Percentiles rank a stretch among this genome's conserved stretches.
Conservation (phyloP, 2,888 invertebrate genomes). For the Chrysina gloriosa region DNA sequence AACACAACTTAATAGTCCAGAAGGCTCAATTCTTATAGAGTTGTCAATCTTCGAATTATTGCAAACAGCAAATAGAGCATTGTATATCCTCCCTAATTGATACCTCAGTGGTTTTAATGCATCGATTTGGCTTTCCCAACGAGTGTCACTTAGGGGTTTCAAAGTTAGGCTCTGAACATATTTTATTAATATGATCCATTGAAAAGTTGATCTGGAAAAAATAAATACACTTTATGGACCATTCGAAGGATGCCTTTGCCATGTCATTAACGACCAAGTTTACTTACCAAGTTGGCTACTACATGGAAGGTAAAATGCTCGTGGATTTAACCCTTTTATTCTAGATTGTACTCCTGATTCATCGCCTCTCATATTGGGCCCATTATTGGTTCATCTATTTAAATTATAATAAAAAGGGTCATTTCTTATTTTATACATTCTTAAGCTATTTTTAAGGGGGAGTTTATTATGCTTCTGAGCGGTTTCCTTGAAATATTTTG, state of each 20-base stretch:
- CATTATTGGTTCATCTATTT: conserved; percentile 51
- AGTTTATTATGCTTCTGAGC: too few species aligned
- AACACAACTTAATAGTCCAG: conserved; percentile 42
- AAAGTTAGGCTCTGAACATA: conserved; percentile 46
- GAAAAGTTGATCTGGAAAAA: conserved; percentile 44
- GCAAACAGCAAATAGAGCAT: neutral
- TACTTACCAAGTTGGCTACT: conserved; percentile 47
- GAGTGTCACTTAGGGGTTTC: conserved; percentile 41
- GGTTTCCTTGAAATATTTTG: too few species aligned
- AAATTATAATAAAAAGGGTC: too few species aligned
- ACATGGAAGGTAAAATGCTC: conserved; percentile 51
- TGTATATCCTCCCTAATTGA: too few species aligned
- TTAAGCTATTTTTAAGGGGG: too few species aligned
- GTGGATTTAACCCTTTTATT: conserved; percentile 45
- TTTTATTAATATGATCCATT: conserved; percentile 45
- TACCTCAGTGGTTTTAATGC: too few species aligned
- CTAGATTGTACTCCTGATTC: conserved; percentile 45
- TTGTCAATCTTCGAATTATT: conserved; percentile 39
- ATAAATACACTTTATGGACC: neutral
- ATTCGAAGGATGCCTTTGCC: conserved; percentile 43
- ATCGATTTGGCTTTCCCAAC: too few species aligned
- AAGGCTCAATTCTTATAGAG: conserved; percentile 43
- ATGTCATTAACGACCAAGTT: conserved; percentile 51
- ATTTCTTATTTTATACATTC: too few species aligned
- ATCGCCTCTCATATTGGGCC: conserved; percentile 47